Conservation (phyloP, 2,888 invertebrate species). For the Drosophila incognita region DNA sequence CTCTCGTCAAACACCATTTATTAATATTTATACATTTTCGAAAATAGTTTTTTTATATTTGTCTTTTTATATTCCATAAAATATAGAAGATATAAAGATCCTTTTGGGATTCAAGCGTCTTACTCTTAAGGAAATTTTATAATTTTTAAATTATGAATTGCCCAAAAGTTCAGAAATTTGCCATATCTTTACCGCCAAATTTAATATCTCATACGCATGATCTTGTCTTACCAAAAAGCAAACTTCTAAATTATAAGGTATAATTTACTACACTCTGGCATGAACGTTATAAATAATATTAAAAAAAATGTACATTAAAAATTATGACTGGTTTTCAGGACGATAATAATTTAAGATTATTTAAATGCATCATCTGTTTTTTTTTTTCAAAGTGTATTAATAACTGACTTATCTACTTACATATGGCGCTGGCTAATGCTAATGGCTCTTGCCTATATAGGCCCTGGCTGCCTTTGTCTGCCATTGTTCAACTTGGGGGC, state of each 20-base stretch:
- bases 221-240: background rate
- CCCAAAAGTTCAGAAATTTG: background rate
- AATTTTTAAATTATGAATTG: background rate
- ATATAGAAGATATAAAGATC: background rate
- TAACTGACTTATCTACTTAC: slow-evolving; percentile 45
- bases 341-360: background rate
- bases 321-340: background rate
- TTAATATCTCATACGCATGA: background rate
- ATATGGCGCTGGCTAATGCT: slow-evolving; percentile 63
- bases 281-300: background rate
- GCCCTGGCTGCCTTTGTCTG: slow-evolving; percentile 49
- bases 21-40: background rate
- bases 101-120: background rate
- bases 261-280: background rate
- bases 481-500: slow-evolving; percentile 52
- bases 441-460: slow-evolving; percentile 40
- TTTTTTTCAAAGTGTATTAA: slow-evolving; percentile 1
- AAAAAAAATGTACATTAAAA: background rate
- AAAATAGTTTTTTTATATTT: background rate
- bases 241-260: background rate
- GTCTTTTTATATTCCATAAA: background rate
- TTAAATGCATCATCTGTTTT: background rate
- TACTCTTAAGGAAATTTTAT: background rate
- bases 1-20: background rate
- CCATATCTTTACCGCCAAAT: background rate